phyloP scores from a whole-genome alignment of 2,113 vertebrate species.

The Formicarius rufipectus region DNA sequence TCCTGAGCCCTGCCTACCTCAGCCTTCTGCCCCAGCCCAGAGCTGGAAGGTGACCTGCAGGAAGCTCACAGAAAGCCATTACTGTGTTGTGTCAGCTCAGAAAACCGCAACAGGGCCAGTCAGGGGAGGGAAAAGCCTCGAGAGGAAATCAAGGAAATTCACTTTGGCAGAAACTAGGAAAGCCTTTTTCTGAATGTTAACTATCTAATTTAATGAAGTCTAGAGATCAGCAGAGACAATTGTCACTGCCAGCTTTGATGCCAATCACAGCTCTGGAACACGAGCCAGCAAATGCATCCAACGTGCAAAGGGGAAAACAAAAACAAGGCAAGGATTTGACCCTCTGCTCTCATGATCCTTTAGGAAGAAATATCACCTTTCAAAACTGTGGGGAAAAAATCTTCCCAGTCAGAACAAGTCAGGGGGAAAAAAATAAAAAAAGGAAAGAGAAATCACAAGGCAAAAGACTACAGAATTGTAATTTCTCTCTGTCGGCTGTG shows the following conservation, averaged over 20 bases:
- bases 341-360: not conserved
- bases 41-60: conserved; percentile 8
- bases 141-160: conserved; percentile 61
- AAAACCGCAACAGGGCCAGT: conserved; percentile 9
- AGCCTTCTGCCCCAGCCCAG: not conserved
- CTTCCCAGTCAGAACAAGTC: not conserved
- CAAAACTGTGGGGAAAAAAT: not conserved
- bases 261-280: not conserved
- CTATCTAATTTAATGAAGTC: conserved; percentile 65
- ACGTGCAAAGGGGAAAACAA: conserved; percentile 11
- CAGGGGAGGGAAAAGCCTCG: not conserved
- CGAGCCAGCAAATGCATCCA: not conserved
- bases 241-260: conserved; percentile 63
- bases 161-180: conserved; percentile 57
- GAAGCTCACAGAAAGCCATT: not conserved
- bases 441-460: not conserved
- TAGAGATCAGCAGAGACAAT: conserved; percentile 54
- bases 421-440: not conserved
- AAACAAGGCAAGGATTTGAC: conserved; percentile 46
- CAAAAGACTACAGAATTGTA: not conserved
- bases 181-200: conserved; percentile 59
- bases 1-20: not conserved
- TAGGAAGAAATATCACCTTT: conserved; percentile 23
- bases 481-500: not conserved
- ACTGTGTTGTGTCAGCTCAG: conserved; percentile 36